Percentiles rank a stretch among this genome's conserved stretches.
Evolutionary conservation across 2,113 vertebrate species (phyloP).

Genomic region (Gobio gobio): DNA sequence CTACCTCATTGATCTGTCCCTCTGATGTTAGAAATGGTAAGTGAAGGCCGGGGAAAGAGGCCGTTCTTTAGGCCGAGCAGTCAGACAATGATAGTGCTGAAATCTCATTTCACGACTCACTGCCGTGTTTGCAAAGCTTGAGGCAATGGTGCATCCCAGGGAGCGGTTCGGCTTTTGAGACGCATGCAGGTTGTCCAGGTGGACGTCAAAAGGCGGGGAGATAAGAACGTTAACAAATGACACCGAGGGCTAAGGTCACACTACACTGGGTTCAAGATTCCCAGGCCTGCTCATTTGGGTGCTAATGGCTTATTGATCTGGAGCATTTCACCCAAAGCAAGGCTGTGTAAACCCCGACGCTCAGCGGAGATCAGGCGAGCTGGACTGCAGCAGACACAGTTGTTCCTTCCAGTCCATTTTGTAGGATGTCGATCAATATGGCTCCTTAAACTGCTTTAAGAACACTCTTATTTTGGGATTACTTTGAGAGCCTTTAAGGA

Average conservation of each 20-base stretch:
- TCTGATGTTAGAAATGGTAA: slow-evolving; percentile 67
- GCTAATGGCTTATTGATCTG: slow-evolving; percentile 78
- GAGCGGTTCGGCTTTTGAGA: slow-evolving; percentile 55
- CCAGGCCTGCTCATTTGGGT: slow-evolving; percentile 67
- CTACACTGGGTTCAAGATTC: slow-evolving; percentile 56
- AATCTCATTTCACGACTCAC: slow-evolving; percentile 79
- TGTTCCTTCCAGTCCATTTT: slow-evolving; percentile 65
- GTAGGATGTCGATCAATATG: slow-evolving; percentile 57
- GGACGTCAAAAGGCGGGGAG: slow-evolving; percentile 57
- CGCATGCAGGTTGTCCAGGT: slow-evolving; percentile 61
- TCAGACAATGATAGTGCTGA: slow-evolving; percentile 68
- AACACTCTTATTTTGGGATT: slow-evolving; percentile 22
- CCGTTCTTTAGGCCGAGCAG: slow-evolving; percentile 50
- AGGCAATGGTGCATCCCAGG: slow-evolving; percentile 58
- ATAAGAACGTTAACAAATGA: slow-evolving; percentile 63
- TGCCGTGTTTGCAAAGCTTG: slow-evolving; percentile 73
- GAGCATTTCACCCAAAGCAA: slow-evolving; percentile 48
- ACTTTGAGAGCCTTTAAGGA: slow-evolving; percentile 32
- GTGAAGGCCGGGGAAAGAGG: slow-evolving; percentile 52
- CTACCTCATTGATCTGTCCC: slow-evolving; percentile 69
- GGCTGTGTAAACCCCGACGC: slow-evolving; percentile 20
- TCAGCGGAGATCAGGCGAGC: slow-evolving; percentile 52
- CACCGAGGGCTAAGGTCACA: slow-evolving; percentile 57
- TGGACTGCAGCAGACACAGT: slow-evolving; percentile 52
- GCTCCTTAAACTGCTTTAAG: slow-evolving; percentile 39